Conservation (phyloP, 1,140 invertebrate species). For the Theocolax elegans region DNA sequence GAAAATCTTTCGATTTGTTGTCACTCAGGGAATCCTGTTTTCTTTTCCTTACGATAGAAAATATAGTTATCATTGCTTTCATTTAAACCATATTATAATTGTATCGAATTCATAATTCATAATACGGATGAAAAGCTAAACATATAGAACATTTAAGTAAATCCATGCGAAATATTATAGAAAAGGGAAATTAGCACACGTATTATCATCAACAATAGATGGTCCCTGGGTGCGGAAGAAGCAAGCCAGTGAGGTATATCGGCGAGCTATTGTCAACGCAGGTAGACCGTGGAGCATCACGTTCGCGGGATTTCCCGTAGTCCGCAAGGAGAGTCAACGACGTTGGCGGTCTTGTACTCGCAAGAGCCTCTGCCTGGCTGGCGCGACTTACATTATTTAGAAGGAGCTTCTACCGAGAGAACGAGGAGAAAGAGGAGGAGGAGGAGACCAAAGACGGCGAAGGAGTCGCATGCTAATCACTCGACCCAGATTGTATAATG, state of each 20-base stretch:
- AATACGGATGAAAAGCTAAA: too few species aligned
- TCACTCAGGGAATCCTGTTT: too few species aligned
- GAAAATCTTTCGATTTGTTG: too few species aligned
- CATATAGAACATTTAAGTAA: too few species aligned
- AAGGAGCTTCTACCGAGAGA: slow-evolving; percentile 52
- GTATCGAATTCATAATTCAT: too few species aligned
- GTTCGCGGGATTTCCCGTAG: slow-evolving; percentile 33
- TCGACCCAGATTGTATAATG: slow-evolving; percentile 69
- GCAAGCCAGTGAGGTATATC: neutral
- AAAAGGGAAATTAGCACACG: slow-evolving; percentile 3
- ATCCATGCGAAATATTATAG: too few species aligned
- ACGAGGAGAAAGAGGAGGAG: neutral
- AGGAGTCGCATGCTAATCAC: slow-evolving; percentile 67
- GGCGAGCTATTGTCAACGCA: slow-evolving; percentile 20
- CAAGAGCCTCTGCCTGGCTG: slow-evolving; percentile 32
- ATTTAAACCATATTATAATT: too few species aligned
- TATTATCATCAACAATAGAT: slow-evolving; percentile 8
- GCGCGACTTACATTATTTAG: slow-evolving; percentile 65
- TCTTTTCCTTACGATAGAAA: too few species aligned
- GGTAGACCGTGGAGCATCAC: slow-evolving; percentile 36
- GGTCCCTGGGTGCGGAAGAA: neutral
- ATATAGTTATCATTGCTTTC: too few species aligned
- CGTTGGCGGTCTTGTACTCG: slow-evolving; percentile 31
- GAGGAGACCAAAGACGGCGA: slow-evolving; percentile 51
- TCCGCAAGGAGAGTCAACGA: slow-evolving; percentile 8